These are phyloP conservation scores for Hippocampus abdominalis DNA, from an alignment of 2,113 vertebrate species.

Conservation along the genomic window DNA sequence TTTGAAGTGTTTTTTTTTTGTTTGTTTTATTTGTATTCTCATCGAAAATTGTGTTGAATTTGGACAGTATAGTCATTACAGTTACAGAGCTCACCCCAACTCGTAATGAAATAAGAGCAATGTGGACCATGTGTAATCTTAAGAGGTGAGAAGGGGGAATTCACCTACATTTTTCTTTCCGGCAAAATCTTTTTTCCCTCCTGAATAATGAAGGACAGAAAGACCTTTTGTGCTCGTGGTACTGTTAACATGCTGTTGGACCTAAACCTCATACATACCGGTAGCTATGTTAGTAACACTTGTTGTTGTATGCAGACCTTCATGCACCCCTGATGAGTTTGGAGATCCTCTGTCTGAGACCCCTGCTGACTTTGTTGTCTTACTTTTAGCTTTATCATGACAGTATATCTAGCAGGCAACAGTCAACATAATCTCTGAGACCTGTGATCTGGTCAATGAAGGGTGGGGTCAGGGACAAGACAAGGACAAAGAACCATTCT, in stretches of 20 bases:
- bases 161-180: background rate
- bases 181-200: background rate
- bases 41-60: background rate
- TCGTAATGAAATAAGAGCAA: background rate
- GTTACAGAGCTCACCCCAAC: background rate
- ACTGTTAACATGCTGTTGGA: background rate
- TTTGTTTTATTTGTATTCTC: background rate
- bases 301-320: background rate
- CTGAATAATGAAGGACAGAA: slow-evolving; percentile 1
- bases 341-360: background rate
- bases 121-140: background rate
- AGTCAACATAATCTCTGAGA: slow-evolving; percentile 56
- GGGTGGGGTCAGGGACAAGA: slow-evolving; percentile 36
- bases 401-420: background rate
- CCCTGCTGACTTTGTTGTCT: slow-evolving; percentile 11
- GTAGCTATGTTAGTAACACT: background rate
- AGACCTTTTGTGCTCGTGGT: background rate
- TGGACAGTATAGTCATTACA: background rate
- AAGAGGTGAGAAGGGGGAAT: background rate
- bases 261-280: background rate
- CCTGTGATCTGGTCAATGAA: slow-evolving; percentile 63
- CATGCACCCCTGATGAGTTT: background rate
- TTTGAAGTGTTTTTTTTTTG: background rate
- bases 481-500: slow-evolving; percentile 15
- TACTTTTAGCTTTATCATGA: slow-evolving; percentile 24